Evolutionary conservation across 2,888 invertebrate genomes (phyloP).

Genomic region (Ariolimax columbianus): DNA sequence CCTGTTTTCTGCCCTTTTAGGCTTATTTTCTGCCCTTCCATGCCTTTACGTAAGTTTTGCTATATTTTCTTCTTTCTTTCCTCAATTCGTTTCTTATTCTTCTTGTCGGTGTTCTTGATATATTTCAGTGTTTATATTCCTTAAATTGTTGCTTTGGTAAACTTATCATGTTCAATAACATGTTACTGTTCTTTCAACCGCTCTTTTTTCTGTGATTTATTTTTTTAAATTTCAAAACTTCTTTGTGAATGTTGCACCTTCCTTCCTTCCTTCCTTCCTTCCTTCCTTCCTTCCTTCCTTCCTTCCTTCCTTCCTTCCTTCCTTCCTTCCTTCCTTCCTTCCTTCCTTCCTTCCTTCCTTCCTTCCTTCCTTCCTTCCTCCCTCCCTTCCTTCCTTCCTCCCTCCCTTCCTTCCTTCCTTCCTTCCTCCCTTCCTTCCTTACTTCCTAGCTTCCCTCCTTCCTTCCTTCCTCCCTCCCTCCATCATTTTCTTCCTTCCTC

Average conservation of each 20-base stretch:
- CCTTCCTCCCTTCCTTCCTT: slow-evolving; percentile 9
- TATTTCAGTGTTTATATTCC: no score
- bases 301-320: neutral
- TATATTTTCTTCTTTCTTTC: no score
- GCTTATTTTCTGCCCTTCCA: no score
- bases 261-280: neutral
- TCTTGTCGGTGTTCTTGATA: no score
- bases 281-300: neutral
- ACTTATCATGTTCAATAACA: no score
- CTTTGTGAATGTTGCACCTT: neutral
- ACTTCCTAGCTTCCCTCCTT: neutral
- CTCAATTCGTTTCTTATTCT: no score
- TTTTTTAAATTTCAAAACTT: no score
- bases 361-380: neutral
- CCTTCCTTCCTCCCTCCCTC: slow-evolving; percentile 14
- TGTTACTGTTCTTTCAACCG: no score
- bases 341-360: neutral
- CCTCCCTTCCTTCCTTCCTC: neutral
- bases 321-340: neutral
- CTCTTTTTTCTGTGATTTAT: no score
- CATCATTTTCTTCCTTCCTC: neutral
- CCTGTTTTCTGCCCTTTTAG: no score
- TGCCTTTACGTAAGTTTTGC: no score
- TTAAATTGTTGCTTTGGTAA: no score
- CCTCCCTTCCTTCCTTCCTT: neutral